A percentile compares a stretch with the other conserved stretches of the same genome.
Conservation (phyloP, 92 coral and sea anemone genomes). For the Chrysogorgia sp. region DNA sequence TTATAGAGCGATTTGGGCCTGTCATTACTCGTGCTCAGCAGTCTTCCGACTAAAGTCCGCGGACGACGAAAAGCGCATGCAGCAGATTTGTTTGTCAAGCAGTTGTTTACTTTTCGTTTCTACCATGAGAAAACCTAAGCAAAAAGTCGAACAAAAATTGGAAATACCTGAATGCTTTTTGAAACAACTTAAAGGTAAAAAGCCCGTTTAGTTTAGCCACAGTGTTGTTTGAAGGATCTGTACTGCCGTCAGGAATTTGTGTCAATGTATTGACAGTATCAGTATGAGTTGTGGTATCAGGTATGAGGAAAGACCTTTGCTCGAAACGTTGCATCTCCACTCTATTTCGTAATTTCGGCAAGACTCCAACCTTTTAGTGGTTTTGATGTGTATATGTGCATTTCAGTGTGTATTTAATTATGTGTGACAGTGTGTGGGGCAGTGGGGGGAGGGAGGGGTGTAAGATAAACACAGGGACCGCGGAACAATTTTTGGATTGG, state of each 20-base stretch:
- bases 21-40: not conserved
- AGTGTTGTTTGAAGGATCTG: not conserved
- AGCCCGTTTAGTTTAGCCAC: not conserved
- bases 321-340: too few species aligned
- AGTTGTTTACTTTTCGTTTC: not conserved
- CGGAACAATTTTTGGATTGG: too few species aligned
- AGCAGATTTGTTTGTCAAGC: not conserved
- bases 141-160: conserved; percentile 55
- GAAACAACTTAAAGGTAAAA: conserved; percentile 50
- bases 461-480: too few species aligned
- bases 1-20: not conserved
- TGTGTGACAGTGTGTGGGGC: too few species aligned
- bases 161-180: conserved; percentile 21
- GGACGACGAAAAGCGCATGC: not conserved
- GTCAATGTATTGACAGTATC: too few species aligned
- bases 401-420: too few species aligned
- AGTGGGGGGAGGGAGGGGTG: too few species aligned
- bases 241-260: not conserved
- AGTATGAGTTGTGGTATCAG: not conserved
- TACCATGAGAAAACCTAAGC: conserved; percentile 62
- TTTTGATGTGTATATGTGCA: too few species aligned
- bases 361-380: too few species aligned
- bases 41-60: not conserved
- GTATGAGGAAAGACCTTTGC: not conserved
- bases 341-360: too few species aligned